Evolutionary conservation across 2,113 vertebrate species (phyloP).

Genomic region (Boulengerochromis microlepis): DNA sequence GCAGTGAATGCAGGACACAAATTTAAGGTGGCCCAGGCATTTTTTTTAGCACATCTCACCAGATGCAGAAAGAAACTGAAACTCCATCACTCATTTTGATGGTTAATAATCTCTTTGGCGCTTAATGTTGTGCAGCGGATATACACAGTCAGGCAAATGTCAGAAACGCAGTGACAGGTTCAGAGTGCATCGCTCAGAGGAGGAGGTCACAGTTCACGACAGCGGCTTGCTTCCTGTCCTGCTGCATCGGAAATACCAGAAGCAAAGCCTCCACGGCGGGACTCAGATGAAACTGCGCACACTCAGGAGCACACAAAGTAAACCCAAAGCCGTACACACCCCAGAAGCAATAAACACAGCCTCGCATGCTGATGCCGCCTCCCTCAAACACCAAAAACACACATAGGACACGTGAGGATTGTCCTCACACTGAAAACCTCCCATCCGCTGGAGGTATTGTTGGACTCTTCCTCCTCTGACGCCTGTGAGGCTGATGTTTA

Average conservation of each 20-base stretch:
- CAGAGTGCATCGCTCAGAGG: background rate
- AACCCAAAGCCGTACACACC: background rate
- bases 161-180: background rate
- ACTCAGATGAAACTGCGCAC: background rate
- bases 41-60: background rate
- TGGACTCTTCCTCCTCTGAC: constrained; percentile 47
- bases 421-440: constrained; percentile 1
- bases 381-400: background rate
- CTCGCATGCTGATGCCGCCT: background rate
- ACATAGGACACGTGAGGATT: background rate
- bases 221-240: constrained; percentile 26
- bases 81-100: background rate
- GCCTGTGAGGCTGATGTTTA: constrained; percentile 20
- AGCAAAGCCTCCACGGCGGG: constrained; percentile 21
- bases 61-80: background rate
- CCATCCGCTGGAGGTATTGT: constrained; percentile 48
- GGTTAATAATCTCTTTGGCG: background rate
- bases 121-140: background rate
- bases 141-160: background rate
- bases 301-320: background rate
- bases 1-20: fast-evolving
- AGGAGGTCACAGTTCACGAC: background rate
- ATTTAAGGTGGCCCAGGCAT: background rate
- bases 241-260: constrained; percentile 61
- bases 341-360: constrained; percentile 1